phyloP scores from a whole-genome alignment of 2,113 vertebrate genomes.

The Oncorhynchus nerka region DNA sequence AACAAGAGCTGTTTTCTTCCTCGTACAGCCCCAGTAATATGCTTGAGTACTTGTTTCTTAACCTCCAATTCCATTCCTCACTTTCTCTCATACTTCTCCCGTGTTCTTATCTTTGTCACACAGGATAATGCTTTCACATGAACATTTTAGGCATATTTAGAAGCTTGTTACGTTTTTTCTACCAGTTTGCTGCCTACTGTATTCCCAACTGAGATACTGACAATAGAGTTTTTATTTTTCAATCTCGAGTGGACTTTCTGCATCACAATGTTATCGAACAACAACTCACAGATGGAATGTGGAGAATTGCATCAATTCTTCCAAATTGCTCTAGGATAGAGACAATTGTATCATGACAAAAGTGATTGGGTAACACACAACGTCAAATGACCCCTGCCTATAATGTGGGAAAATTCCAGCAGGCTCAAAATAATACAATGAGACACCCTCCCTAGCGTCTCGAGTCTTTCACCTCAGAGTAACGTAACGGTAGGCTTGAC shows the following conservation, averaged over 20 bases:
- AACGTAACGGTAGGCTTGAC: neutral
- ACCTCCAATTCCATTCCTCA: neutral
- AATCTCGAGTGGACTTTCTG: no score
- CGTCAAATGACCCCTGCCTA: neutral
- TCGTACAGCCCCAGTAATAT: neutral
- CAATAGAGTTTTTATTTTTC: no score
- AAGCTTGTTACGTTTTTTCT: neutral
- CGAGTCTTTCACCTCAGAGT: neutral
- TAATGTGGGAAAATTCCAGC: neutral
- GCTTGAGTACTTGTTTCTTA: neutral
- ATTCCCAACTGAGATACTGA: neutral
- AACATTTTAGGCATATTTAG: constrained; percentile 15
- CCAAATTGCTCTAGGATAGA: neutral
- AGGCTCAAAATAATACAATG: neutral
- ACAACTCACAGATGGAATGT: neutral
- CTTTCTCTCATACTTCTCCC: neutral
- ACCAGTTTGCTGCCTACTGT: neutral
- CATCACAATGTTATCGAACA: neutral
- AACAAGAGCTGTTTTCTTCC: neutral
- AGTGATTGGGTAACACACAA: neutral
- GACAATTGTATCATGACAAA: neutral
- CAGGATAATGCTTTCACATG: constrained; percentile 3
- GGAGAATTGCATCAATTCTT: neutral
- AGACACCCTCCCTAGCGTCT: neutral
- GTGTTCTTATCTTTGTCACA: neutral